A percentile compares a stretch with the other conserved stretches of the same genome.
phyloP scores from a whole-genome alignment of 2,113 vertebrate genomes.

The Psittacara wagleri region DNA sequence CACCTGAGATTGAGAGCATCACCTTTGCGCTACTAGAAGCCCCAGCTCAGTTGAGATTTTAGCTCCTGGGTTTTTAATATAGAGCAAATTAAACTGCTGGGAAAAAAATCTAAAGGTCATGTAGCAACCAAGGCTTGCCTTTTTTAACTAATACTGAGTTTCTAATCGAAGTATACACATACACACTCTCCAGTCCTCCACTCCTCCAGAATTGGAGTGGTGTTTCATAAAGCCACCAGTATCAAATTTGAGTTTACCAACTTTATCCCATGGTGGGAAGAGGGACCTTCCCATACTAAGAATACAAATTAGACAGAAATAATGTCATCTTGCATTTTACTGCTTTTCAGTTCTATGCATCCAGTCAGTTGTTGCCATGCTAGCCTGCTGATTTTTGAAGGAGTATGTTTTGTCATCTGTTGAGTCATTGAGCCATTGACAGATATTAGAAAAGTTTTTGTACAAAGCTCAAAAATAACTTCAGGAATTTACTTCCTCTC shows the following conservation, averaged over 20 bases:
- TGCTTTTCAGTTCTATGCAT: not conserved
- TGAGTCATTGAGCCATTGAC: not conserved
- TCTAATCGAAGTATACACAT: not conserved
- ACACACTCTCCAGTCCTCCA: not conserved
- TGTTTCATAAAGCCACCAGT: not conserved
- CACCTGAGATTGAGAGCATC: conserved; percentile 55
- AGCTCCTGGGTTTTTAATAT: conserved; percentile 38
- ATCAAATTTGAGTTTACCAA: not conserved
- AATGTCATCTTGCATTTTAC: not conserved
- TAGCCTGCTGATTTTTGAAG: not conserved
- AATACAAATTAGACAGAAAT: not conserved
- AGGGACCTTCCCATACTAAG: not conserved
- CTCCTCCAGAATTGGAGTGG: not conserved
- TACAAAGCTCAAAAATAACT: not conserved
- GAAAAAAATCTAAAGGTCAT: conserved; percentile 39
- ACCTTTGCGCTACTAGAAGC: conserved; percentile 44
- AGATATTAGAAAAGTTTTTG: not conserved
- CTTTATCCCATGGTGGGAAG: not conserved
- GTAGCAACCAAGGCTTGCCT: not conserved
- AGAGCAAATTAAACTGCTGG: conserved; percentile 41
- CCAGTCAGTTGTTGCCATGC: not conserved
- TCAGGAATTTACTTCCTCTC: not conserved
- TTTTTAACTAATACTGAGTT: not conserved
- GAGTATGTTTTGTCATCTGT: not conserved
- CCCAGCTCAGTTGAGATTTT: conserved; percentile 35